Conservation (phyloP, 1,140 invertebrate species). For the Trissolcus basalis region DNA sequence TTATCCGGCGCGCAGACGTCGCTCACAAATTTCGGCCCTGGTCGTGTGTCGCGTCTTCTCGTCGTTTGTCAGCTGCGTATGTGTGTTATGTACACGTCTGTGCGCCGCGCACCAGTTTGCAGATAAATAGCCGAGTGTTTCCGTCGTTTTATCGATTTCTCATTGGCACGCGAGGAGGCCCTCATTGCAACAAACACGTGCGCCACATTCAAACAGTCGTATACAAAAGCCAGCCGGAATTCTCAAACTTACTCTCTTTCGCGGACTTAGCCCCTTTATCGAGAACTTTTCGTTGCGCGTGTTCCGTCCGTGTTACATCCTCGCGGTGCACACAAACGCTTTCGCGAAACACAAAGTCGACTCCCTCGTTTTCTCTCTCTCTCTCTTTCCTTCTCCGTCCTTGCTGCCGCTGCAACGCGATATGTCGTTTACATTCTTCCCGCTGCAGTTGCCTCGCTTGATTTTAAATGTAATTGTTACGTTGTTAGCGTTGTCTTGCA, state of each 20-base stretch:
- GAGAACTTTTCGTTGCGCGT: conserved; percentile 27
- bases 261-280: conserved; percentile 43
- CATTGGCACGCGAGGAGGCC: conserved; percentile 44
- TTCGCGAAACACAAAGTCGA: too few species aligned
- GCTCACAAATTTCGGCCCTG: background rate
- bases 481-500: conserved; percentile 11
- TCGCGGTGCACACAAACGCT: background rate
- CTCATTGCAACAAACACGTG: conserved; percentile 42
- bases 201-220: conserved; percentile 50
- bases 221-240: conserved; percentile 19
- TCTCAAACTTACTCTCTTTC: conserved; percentile 32
- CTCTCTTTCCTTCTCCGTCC: too few species aligned
- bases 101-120: conserved; percentile 19
- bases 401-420: background rate
- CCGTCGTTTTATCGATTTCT: conserved; percentile 52
- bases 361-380: background rate
- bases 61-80: conserved; percentile 26
- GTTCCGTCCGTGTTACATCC: conserved; percentile 19
- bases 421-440: conserved; percentile 24
- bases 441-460: conserved; percentile 9
- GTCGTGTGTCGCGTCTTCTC: conserved; percentile 17
- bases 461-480: conserved; percentile 34
- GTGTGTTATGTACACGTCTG: conserved; percentile 12
- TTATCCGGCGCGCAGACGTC: conserved; percentile 16
- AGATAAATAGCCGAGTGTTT: conserved; percentile 45